These are phyloP conservation scores for Drosophila gaucha DNA, from an alignment of 2,888 invertebrate species.

Conservation along the genomic window DNA sequence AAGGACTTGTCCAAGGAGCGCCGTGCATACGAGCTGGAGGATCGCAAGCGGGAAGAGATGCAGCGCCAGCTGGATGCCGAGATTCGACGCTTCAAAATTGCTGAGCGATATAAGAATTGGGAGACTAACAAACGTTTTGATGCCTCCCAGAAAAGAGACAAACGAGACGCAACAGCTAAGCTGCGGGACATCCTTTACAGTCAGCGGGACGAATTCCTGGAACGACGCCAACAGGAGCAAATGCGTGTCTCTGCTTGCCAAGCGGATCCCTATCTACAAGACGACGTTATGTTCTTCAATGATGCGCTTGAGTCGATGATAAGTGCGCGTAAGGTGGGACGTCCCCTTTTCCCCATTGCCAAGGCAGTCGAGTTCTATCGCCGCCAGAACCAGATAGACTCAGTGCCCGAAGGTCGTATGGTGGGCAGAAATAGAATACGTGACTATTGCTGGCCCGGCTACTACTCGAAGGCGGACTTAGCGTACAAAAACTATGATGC, in stretches of 20 bases:
- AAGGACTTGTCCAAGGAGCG: conserved; percentile 48
- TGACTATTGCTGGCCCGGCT: conserved; percentile 67
- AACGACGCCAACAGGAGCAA: conserved; percentile 26
- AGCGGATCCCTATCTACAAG: conserved; percentile 50
- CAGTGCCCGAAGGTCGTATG: conserved; percentile 21
- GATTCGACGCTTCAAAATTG: conserved; percentile 53
- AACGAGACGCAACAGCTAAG: conserved; percentile 10
- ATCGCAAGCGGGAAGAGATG: conserved; percentile 23
- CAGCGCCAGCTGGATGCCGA: conserved; percentile 8
- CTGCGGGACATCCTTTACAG: conserved; percentile 20
- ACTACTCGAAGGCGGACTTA: conserved; percentile 55
- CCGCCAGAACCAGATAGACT: conserved; percentile 56
- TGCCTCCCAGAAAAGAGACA: background rate
- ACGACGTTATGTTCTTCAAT: conserved; percentile 81
- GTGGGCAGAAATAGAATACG: conserved; percentile 41
- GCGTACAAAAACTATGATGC: conserved; percentile 58
- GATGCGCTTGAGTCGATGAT: conserved; percentile 76
- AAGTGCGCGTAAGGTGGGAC: conserved; percentile 72
- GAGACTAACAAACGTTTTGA: conserved; percentile 43
- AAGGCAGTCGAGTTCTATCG: conserved; percentile 77
- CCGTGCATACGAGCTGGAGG: conserved; percentile 43
- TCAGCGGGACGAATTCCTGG: conserved; percentile 44
- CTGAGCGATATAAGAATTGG: conserved; percentile 46
- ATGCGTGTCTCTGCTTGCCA: conserved; percentile 39
- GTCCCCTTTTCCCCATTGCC: conserved; percentile 80